Evolutionary conservation across 2,888 invertebrate species (phyloP).

Genomic region (Balanococcus diminutus): DNA sequence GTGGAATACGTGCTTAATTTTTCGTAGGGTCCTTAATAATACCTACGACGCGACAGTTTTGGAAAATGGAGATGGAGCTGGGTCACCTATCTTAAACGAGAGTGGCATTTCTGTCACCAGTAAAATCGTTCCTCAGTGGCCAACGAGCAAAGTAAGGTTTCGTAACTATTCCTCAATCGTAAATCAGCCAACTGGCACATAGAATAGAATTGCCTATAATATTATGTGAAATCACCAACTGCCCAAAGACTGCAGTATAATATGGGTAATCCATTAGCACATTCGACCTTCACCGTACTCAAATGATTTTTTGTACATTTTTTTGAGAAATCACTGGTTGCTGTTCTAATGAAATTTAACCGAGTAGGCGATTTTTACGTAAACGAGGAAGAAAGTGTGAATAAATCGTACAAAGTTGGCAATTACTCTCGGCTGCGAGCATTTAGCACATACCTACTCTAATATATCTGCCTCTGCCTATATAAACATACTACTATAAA

Average conservation of each 20-base stretch:
- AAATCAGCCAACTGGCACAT: not conserved
- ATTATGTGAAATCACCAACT: not conserved
- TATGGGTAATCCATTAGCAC: not conserved
- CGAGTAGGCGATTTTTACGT: not conserved
- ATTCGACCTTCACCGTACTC: not conserved
- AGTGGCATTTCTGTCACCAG: too few relatives aligned
- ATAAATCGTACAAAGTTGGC: not conserved
- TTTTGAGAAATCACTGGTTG: not conserved
- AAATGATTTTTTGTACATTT: not conserved
- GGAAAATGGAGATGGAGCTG: too few relatives aligned
- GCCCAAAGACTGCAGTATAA: not conserved
- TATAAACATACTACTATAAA: not conserved
- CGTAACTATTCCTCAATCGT: not conserved
- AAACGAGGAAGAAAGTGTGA: constrained; percentile 36
- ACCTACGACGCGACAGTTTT: too few relatives aligned
- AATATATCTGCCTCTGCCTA: not conserved
- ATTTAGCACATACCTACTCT: not conserved
- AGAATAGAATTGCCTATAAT: not conserved
- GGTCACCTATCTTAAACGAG: too few relatives aligned
- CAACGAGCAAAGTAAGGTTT: not conserved
- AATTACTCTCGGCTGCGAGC: constrained; percentile 31
- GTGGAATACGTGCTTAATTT: too few relatives aligned
- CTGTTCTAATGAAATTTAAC: not conserved
- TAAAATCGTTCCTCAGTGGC: not conserved
- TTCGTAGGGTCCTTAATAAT: too few relatives aligned